These are phyloP conservation scores for Drosophila tanythrix DNA, from an alignment of 2,888 invertebrate species.

Conservation along the genomic window DNA sequence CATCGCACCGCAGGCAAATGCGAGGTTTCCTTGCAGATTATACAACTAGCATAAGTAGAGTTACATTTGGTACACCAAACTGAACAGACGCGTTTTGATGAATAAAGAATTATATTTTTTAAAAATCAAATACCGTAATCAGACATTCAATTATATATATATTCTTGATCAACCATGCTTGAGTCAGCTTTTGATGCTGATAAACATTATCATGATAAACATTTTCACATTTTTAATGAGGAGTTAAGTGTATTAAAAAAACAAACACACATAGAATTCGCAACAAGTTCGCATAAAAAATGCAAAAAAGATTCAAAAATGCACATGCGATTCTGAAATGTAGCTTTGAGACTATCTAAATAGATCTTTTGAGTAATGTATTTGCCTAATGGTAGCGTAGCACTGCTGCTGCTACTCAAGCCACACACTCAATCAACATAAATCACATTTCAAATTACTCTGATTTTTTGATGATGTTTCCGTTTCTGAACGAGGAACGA, in stretches of 20 bases:
- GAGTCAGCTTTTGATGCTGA: too few species aligned
- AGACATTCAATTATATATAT: too few species aligned
- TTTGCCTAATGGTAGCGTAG: not conserved
- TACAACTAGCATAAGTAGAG: too few species aligned
- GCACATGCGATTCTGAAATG: not conserved
- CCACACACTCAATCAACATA: conserved; percentile 29
- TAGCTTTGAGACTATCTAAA: not conserved
- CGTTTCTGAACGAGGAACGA: conserved; percentile 30
- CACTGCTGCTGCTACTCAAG: not conserved
- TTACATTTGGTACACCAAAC: too few species aligned
- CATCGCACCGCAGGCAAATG: too few species aligned
- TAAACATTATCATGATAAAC: not conserved
- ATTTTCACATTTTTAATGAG: not conserved
- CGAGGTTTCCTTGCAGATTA: too few species aligned
- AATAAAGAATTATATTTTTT: too few species aligned
- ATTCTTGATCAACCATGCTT: not conserved
- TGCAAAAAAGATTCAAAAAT: not conserved
- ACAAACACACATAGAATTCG: not conserved
- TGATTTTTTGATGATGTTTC: conserved; percentile 38
- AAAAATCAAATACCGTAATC: too few species aligned
- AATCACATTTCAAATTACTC: conserved; percentile 31
- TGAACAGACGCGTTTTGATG: too few species aligned
- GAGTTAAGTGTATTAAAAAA: too few species aligned
- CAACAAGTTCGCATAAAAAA: not conserved
- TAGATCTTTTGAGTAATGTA: conserved; percentile 9